Evolutionary conservation across 2,797 vertebrate genomes (phyloP).

Genomic region (Falco cherrug): DNA sequence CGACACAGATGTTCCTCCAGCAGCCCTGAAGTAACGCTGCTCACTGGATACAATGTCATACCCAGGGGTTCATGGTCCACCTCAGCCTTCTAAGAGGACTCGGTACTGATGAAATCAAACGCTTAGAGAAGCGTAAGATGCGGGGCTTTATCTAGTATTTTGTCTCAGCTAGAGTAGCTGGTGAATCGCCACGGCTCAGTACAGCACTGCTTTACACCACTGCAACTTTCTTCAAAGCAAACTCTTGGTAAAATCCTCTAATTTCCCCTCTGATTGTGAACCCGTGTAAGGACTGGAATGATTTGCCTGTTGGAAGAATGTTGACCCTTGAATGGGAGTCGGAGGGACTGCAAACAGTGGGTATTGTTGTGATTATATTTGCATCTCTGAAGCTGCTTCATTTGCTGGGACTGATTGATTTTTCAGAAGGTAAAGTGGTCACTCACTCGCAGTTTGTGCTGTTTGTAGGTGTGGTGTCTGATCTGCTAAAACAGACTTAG

Average conservation of each 20-base stretch:
- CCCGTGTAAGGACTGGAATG: slow-evolving; percentile 82
- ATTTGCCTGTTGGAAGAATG: slow-evolving; percentile 84
- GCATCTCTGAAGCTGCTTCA: slow-evolving; percentile 98
- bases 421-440: slow-evolving; percentile 96
- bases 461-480: slow-evolving; percentile 50
- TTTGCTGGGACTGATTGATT: slow-evolving; percentile 97
- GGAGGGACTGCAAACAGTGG: slow-evolving; percentile 98
- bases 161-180: slow-evolving; percentile 60
- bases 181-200: slow-evolving; percentile 23
- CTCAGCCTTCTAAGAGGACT: slow-evolving; percentile 67
- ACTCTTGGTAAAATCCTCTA: slow-evolving; percentile 57
- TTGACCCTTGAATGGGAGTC: slow-evolving; percentile 95
- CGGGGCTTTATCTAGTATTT: slow-evolving; percentile 59
- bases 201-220: slow-evolving; percentile 45
- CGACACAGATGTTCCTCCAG: slow-evolving; percentile 51
- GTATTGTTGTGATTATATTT: slow-evolving; percentile 97
- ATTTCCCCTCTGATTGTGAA: slow-evolving; percentile 61
- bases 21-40: slow-evolving; percentile 53
- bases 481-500: slow-evolving; percentile 35
- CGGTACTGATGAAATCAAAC: slow-evolving; percentile 64
- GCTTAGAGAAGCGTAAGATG: slow-evolving; percentile 72
- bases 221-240: slow-evolving; percentile 70
- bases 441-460: slow-evolving; percentile 66
- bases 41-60: slow-evolving; percentile 9
- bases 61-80: slow-evolving; percentile 65